Evolutionary conservation across 1,140 invertebrate genomes (phyloP).

Genomic region (Diorhabda sublineata): DNA sequence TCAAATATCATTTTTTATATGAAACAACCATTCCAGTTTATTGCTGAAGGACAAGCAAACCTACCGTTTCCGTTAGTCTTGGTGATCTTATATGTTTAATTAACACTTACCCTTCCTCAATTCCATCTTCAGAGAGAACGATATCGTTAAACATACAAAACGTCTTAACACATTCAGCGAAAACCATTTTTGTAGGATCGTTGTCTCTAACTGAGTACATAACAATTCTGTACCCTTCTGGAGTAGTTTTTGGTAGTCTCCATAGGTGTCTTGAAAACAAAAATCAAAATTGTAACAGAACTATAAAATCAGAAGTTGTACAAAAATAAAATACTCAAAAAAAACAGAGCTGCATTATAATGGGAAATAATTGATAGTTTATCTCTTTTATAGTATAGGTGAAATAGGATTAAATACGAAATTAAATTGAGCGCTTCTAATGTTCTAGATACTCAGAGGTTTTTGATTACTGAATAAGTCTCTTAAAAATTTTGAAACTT

Average conservation of each 20-base stretch:
- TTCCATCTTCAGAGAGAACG: slow-evolving; percentile 57
- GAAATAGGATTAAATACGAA: neutral
- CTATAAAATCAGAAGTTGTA: neutral
- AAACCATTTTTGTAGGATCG: slow-evolving; percentile 58
- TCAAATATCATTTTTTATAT: too few relatives aligned
- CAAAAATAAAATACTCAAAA: neutral
- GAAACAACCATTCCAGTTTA: too few relatives aligned
- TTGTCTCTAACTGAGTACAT: slow-evolving; percentile 56
- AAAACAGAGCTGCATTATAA: neutral
- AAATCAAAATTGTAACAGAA: slow-evolving; percentile 9
- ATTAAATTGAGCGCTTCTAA: neutral
- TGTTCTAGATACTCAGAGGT: neutral
- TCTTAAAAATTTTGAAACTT: too few relatives aligned
- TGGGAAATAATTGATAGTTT: neutral
- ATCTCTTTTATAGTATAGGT: neutral
- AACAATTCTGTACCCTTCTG: slow-evolving; percentile 58
- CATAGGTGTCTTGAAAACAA: slow-evolving; percentile 49
- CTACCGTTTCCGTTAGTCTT: too few relatives aligned
- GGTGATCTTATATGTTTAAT: too few relatives aligned
- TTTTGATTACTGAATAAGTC: too few relatives aligned
- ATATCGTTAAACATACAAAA: slow-evolving; percentile 65
- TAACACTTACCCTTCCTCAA: slow-evolving; percentile 51
- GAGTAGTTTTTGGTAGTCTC: slow-evolving; percentile 51
- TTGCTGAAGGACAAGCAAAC: too few relatives aligned
- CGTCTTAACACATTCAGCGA: slow-evolving; percentile 56